Base-by-base conservation (phyloP, 2,888 invertebrate genomes). In the Anagyrus pseudococci region DNA sequence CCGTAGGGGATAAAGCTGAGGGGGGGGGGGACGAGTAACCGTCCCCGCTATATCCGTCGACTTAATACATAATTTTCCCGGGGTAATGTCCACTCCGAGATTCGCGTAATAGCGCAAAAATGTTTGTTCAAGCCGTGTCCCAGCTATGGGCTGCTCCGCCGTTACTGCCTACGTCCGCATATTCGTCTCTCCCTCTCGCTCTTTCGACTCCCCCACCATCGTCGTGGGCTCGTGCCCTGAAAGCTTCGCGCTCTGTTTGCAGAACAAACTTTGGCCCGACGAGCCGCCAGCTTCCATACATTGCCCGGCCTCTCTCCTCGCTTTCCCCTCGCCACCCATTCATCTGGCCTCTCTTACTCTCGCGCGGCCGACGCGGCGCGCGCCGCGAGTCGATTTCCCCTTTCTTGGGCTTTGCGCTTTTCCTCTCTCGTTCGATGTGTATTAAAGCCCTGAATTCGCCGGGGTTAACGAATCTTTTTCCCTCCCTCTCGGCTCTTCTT, bases 71-170 rank as follows among this genome's bases (percentile, higher is more conserved):
- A n/a, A n/a, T 67, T 70, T 69, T 62, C 68, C 66, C 68, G 58
- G 41, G 75, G 73, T 73, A 76, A 76, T 75, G 77, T 76, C 76
- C 71, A 72, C 75, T 77, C 70, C 71, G 71, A 71, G 71, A 73
- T 74, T 73, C 71, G 58, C 68, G 70, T 73, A 76, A 76, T 75
- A 74, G 75, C 71, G 71, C 75, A 77, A 78, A 79, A 80, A 78
- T 77, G 76, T 79, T 78, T 78, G 72, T 71, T 67, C 68, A 72
- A 73, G 71, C 65, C 72, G 69, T 66, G 72, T 68, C 53, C 60
- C 44, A 57, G 44, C 26, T 52, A 47, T 46, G 49, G 33, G 55
- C 37, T 37, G 2, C 62, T 54, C 64, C 50, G 54, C 54, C 59
- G 19, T 47, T 40, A 40, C 26, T 17, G 29, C 48, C 61, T 47